These are phyloP conservation scores for Morpho achilles DNA, from an alignment of 2,888 invertebrate species.

Conservation along the genomic window DNA sequence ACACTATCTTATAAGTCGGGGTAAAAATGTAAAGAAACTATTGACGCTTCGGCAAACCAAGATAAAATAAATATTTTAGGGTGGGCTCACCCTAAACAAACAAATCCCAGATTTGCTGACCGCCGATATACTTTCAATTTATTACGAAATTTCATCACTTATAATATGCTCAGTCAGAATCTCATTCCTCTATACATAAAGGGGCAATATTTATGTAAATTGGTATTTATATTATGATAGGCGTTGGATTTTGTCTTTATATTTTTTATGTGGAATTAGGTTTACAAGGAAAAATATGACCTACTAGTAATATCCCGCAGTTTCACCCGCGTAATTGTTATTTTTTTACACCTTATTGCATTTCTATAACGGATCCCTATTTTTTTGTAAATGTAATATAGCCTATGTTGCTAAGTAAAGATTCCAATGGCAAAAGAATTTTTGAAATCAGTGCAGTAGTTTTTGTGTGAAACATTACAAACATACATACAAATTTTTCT, in stretches of 20 bases:
- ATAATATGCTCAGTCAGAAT: slow-evolving; percentile 17
- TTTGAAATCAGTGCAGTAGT: too few species aligned
- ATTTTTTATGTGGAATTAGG: background rate
- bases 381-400: too few species aligned
- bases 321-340: too few species aligned
- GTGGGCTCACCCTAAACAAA: slow-evolving; percentile 78
- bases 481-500: too few species aligned
- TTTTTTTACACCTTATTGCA: too few species aligned
- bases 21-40: slow-evolving; percentile 73
- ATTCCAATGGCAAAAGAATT: too few species aligned
- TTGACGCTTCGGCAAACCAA: slow-evolving; percentile 77
- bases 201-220: slow-evolving; percentile 16
- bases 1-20: slow-evolving; percentile 64
- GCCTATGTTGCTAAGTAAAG: too few species aligned
- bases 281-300: background rate
- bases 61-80: slow-evolving; percentile 79
- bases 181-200: slow-evolving; percentile 5
- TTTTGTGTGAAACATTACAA: too few species aligned
- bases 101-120: slow-evolving; percentile 76
- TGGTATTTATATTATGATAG: slow-evolving; percentile 4
- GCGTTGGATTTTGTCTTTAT: background rate
- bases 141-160: slow-evolving; percentile 74
- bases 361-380: too few species aligned
- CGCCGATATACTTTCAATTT: slow-evolving; percentile 78
- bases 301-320: too few species aligned